These are phyloP conservation scores for Thryonomys swinderianus DNA, from an alignment of 2,113 vertebrate genomes.

Conservation along the genomic window DNA sequence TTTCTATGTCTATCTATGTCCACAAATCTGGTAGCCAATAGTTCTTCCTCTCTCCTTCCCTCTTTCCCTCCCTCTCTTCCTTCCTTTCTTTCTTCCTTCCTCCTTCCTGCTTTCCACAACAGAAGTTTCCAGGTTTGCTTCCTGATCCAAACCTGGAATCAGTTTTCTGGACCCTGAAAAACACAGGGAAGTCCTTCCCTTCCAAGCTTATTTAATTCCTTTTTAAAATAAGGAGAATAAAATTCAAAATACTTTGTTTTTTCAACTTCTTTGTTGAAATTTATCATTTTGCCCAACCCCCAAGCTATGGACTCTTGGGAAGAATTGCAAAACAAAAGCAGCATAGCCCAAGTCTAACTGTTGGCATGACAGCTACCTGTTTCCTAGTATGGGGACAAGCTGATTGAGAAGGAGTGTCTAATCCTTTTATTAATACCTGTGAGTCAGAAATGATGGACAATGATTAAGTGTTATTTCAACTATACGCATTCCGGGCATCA, in stretches of 20 bases:
- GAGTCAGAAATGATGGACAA: neutral
- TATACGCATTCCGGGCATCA: neutral
- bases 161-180: neutral
- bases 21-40: neutral
- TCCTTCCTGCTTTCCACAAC: neutral
- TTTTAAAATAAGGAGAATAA: neutral
- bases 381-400: neutral
- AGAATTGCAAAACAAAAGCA: neutral
- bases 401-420: neutral
- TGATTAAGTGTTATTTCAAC: neutral
- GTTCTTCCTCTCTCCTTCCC: neutral
- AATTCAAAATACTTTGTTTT: neutral
- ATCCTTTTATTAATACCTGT: slow-evolving; percentile 2
- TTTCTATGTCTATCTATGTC: neutral
- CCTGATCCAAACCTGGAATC: neutral
- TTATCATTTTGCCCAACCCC: neutral
- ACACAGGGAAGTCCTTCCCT: neutral
- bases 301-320: neutral
- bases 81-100: neutral
- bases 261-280: neutral
- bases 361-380: neutral
- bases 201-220: neutral
- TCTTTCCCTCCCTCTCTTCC: too few relatives aligned
- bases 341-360: neutral
- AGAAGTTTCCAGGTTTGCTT: neutral